phyloP scores from a whole-genome alignment of 35 echinoderm and acorn worm species.

The Heliocidaris erythrogramma region DNA sequence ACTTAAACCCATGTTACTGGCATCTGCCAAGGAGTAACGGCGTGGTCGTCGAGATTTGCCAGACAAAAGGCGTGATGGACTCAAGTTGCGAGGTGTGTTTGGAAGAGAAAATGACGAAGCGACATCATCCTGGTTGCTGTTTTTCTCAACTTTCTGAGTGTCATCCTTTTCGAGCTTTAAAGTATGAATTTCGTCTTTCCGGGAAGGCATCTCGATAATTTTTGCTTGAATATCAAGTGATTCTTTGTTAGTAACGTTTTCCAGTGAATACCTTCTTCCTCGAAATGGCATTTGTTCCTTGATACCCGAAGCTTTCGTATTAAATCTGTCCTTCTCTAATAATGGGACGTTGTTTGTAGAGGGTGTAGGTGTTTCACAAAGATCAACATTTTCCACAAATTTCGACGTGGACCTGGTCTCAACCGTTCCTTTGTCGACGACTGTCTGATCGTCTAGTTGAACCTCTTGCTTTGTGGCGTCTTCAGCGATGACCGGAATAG shows the following conservation, averaged over 20 bases:
- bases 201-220: not conserved
- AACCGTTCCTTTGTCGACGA: not conserved
- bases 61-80: not conserved
- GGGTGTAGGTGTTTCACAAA: not conserved
- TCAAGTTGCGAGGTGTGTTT: not conserved
- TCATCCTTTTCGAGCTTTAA: not conserved
- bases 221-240: not conserved
- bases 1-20: conserved; percentile 34
- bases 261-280: not conserved
- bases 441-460: not conserved
- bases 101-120: not conserved
- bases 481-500: not conserved
- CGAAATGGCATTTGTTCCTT: not conserved
- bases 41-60: not conserved
- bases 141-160: not conserved
- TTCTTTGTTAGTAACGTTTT: not conserved
- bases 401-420: not conserved
- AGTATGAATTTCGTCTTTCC: not conserved
- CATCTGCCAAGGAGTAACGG: conserved; percentile 24
- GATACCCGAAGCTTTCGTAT: not conserved
- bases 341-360: not conserved
- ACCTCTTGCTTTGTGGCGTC: not conserved
- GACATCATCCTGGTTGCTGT: not conserved
- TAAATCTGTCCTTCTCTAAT: not conserved
- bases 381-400: not conserved